phyloP scores from a whole-genome alignment of 92 coral and sea anemone species.

The Phymanthus crucifer region DNA sequence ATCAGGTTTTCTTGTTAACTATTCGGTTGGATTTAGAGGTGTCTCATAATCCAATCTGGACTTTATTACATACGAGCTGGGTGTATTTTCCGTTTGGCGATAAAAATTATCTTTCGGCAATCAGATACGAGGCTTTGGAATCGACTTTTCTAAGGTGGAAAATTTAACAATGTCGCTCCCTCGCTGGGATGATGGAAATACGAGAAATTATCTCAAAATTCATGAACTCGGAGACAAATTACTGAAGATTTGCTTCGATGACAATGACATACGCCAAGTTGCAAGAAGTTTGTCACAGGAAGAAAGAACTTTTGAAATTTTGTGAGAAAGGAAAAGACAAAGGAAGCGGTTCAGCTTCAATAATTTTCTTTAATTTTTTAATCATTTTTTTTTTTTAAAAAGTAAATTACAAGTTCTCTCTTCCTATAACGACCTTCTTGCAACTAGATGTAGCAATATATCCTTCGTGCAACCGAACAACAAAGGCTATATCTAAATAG shows the following conservation, averaged over 20 bases:
- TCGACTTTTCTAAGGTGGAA: background rate
- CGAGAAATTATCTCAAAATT: background rate
- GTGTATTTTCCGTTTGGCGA: background rate
- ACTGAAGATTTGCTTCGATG: background rate
- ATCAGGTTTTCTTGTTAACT: background rate
- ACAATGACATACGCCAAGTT: too few relatives aligned
- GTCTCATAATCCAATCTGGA: background rate
- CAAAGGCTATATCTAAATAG: too few relatives aligned
- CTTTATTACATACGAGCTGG: background rate
- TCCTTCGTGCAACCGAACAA: too few relatives aligned
- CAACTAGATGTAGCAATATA: too few relatives aligned
- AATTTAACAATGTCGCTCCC: background rate
- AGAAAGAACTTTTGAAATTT: too few relatives aligned
- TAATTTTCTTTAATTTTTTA: too few relatives aligned
- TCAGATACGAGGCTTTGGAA: background rate
- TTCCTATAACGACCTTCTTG: too few relatives aligned
- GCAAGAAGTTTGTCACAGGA: too few relatives aligned
- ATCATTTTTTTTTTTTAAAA: too few relatives aligned
- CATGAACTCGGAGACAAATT: background rate
- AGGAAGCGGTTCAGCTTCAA: too few relatives aligned
- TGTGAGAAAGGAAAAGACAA: background rate
- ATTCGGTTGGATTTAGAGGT: background rate
- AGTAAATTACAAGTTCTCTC: too few relatives aligned
- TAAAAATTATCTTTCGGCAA: background rate
- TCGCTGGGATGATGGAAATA: background rate